Evolutionary conservation across 1,140 invertebrate genomes (phyloP).

Genomic region (Heliconius hermathena): DNA sequence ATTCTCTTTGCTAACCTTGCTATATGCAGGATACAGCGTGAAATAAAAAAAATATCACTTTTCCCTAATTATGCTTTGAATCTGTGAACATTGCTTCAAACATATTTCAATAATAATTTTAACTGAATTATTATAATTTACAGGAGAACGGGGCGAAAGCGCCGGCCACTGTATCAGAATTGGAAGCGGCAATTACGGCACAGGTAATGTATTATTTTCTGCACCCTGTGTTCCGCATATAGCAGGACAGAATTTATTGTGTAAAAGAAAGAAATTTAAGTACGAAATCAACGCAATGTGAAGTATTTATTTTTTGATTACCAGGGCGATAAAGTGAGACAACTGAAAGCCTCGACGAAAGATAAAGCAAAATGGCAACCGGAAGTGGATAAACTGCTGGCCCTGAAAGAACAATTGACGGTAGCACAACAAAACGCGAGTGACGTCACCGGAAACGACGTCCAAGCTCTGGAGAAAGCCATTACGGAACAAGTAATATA

Average conservation of each 20-base stretch:
- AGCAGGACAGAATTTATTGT: too few relatives aligned
- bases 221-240: too few relatives aligned
- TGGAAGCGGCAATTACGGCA: constrained; percentile 37
- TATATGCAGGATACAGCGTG: too few relatives aligned
- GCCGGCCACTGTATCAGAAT: constrained; percentile 24
- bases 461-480: constrained; percentile 83
- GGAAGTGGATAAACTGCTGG: constrained; percentile 87
- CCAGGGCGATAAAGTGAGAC: constrained; percentile 87
- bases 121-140: background rate
- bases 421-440: constrained; percentile 43
- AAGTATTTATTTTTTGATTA: background rate
- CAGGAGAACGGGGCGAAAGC: constrained; percentile 20
- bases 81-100: too few relatives aligned
- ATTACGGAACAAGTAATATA: constrained; percentile 82
- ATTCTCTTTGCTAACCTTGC: too few relatives aligned
- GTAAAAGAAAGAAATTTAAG: too few relatives aligned
- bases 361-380: constrained; percentile 88
- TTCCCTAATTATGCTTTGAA: too few relatives aligned
- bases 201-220: constrained; percentile 26
- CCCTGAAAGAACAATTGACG: constrained; percentile 88
- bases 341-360: constrained; percentile 87
- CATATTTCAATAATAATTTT: background rate
- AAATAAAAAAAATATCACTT: too few relatives aligned
- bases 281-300: too few relatives aligned
- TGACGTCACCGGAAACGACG: constrained; percentile 33